phyloP scores from a whole-genome alignment of 1,140 invertebrate species.

The Brachionus paranguensis region DNA sequence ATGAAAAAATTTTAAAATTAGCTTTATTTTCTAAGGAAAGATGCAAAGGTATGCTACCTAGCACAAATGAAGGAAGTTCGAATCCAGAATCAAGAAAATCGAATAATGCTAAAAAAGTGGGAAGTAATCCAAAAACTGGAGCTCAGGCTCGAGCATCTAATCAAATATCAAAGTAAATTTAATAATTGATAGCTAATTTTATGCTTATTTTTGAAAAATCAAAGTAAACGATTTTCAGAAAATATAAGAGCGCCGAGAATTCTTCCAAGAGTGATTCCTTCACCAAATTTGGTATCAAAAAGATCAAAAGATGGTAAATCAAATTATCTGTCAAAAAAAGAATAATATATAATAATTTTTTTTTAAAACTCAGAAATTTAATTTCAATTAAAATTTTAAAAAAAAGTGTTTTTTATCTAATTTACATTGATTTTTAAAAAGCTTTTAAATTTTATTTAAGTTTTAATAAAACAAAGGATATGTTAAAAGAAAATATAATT shows the following conservation, averaged over 20 bases:
- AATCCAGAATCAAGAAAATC: too few relatives aligned
- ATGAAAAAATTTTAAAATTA: not conserved
- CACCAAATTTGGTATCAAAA: not conserved
- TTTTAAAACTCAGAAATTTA: not conserved
- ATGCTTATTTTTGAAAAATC: not conserved
- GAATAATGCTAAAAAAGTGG: too few relatives aligned
- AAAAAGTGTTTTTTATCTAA: too few relatives aligned
- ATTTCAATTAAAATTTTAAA: not conserved
- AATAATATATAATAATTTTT: not conserved
- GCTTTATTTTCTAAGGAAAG: not conserved
- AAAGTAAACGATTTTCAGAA: not conserved
- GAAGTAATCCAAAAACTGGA: not conserved
- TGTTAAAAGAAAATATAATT: too few relatives aligned
- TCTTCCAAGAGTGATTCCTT: not conserved
- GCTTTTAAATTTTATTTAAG: too few relatives aligned
- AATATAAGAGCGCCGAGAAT: not conserved
- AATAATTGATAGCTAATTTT: not conserved
- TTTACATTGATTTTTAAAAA: too few relatives aligned
- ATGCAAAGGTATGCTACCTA: too few relatives aligned
- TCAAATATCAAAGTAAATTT: not conserved
- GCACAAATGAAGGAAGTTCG: too few relatives aligned
- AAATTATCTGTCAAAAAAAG: not conserved
- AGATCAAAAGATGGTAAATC: not conserved
- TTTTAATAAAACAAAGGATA: too few relatives aligned
- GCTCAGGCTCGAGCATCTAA: not conserved